These are phyloP conservation scores for Lasioglossum baleicum DNA, from an alignment of 1,140 invertebrate species.

Conservation along the genomic window DNA sequence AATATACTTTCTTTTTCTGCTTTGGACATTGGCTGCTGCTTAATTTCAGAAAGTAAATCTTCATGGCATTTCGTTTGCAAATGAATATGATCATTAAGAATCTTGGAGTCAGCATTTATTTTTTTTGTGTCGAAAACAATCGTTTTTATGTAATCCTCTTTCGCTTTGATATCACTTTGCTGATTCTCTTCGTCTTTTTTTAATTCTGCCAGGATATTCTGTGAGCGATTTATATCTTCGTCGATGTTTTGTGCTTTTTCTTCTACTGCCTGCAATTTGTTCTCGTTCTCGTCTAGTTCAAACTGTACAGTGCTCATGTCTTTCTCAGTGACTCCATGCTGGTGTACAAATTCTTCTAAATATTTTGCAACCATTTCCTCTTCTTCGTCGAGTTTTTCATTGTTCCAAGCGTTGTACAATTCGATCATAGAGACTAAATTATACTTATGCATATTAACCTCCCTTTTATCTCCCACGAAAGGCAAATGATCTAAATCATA, in stretches of 20 bases:
- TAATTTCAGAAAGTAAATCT: constrained; percentile 47
- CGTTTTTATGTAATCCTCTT: constrained; percentile 53
- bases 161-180: background rate
- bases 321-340: constrained; percentile 57
- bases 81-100: constrained; percentile 48
- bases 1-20: no score
- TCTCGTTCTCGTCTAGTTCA: constrained; percentile 45
- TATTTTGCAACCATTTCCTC: constrained; percentile 55
- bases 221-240: constrained; percentile 46
- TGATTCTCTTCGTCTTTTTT: constrained; percentile 50
- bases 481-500: constrained; percentile 64
- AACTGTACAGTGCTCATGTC: constrained; percentile 26
- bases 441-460: constrained; percentile 48
- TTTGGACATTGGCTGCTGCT: no score
- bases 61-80: constrained; percentile 38
- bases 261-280: constrained; percentile 44
- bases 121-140: constrained; percentile 56
- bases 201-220: constrained; percentile 43
- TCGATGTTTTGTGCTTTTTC: constrained; percentile 39
- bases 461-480: constrained; percentile 56
- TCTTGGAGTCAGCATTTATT: constrained; percentile 42
- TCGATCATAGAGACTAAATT: constrained; percentile 61
- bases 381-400: constrained; percentile 68
- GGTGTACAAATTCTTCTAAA: constrained; percentile 55
- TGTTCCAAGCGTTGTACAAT: constrained; percentile 68